Evolutionary conservation across 2,888 invertebrate species (phyloP), one percentile per base, ranked within the genome.

Genomic region (Catocala nupta): DNA sequence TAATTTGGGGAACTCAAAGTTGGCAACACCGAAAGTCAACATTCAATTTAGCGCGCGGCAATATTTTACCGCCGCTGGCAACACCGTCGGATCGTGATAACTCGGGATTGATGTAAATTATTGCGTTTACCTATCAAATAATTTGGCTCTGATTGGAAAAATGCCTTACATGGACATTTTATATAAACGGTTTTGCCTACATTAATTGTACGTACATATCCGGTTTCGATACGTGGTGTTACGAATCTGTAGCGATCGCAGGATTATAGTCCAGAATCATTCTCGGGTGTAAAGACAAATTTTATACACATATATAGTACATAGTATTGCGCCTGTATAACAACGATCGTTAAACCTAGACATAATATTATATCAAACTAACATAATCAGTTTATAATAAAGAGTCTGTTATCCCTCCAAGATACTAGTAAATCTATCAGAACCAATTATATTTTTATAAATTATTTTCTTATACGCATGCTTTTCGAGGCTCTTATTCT

Each of bases 11-110:
- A 68, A 65, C 55, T 75, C 76, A 66, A 67, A 71, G 67, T 71
- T 69, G 56, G 65, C 61, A 76, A 67, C 73, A 76, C 76, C 70
- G 56, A 77, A 72, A 75, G 65, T 76, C 77, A 70, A 73, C 77
- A 67, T 75, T 78, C 77, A 78, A 78, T 78, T 78, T 75, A 64
- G 48, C 58, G 64, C 55, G 62, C 55, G 48, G 67, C 64, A 54
- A 70, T 78, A 77, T 77, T 75, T 75, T 60, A 70, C 55, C 52
- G 75, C 73, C 78, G 57, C 67, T 68, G 69, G 77, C 73, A 73
- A 75, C 73, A 77, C 66, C 62, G 63, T 45, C 67, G 64, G n/a
- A 48, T 47, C 25, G 54, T 12, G 25, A 63, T 75, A 64, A 65
- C 65, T 65, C 49, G 53, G 43, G 63, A 68, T 69, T 64, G 63